phyloP scores from a whole-genome alignment of 2,113 vertebrate species.

The Xiphophorus couchianus region DNA sequence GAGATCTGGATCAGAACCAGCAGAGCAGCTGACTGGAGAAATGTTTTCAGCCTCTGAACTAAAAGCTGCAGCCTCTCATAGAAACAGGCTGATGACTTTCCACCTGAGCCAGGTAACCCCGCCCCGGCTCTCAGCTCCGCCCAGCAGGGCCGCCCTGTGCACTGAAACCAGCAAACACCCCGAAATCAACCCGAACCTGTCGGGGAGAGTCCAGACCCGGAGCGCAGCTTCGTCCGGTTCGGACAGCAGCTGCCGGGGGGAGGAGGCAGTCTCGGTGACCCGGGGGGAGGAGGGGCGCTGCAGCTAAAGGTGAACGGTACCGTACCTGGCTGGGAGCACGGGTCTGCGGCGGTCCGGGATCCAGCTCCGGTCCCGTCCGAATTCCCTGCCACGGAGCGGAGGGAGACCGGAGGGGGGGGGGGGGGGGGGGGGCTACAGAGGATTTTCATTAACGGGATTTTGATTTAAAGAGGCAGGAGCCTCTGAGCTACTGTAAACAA shows the following conservation, averaged over 20 bases:
- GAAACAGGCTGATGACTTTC: too few species aligned
- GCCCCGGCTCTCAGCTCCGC: conserved; percentile 32
- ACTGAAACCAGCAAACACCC: not conserved
- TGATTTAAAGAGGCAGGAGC: conserved; percentile 69
- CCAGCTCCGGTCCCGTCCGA: conserved; percentile 15
- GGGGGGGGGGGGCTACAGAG: not conserved
- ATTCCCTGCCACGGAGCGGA: conserved; percentile 12
- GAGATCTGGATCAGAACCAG: not conserved
- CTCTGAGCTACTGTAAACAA: not conserved
- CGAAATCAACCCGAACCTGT: not conserved
- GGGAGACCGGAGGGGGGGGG: conserved; percentile 1
- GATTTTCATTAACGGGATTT: conserved; percentile 64
- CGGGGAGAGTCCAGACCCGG: not conserved
- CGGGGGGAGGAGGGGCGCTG: conserved; percentile 1
- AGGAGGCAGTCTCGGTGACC: not conserved
- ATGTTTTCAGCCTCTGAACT: too few species aligned
- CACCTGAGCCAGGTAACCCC: conserved; percentile 40
- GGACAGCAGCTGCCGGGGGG: not conserved
- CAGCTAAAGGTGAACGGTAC: not conserved
- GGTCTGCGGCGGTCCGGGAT: conserved; percentile 26
- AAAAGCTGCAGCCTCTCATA: too few species aligned
- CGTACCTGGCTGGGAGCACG: not conserved
- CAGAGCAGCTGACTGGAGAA: too few species aligned
- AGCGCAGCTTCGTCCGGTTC: not conserved
- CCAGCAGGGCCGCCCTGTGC: conserved; percentile 20